Percentiles rank a stretch among this genome's conserved stretches.
Conservation (phyloP, 2,888 invertebrate species). For the Eilema griseolum region DNA sequence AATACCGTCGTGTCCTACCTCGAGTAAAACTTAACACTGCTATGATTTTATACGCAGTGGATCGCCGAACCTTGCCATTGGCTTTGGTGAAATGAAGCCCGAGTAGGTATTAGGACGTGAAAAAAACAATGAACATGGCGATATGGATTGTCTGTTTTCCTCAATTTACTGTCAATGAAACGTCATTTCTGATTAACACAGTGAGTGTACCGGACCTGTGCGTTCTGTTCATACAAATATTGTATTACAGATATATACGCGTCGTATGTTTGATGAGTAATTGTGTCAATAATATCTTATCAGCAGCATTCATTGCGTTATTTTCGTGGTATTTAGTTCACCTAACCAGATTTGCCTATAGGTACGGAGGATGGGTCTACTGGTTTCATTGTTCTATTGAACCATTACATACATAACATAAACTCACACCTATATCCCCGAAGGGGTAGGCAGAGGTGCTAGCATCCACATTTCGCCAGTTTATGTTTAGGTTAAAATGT, state of each 20-base stretch:
- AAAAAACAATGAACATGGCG: neutral
- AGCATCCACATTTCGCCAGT: too few species aligned
- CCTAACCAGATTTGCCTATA: neutral
- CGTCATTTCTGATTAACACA: neutral
- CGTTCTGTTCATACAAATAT: conserved; percentile 10
- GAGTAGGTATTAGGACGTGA: too few species aligned
- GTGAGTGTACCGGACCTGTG: conserved; percentile 9
- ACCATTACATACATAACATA: neutral
- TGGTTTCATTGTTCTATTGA: neutral
- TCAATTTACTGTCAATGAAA: neutral
- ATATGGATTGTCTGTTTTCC: neutral
- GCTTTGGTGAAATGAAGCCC: too few species aligned
- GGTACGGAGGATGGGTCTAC: neutral
- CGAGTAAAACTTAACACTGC: too few species aligned
- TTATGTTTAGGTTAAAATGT: too few species aligned
- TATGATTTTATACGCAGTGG: too few species aligned
- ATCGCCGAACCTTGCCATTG: too few species aligned
- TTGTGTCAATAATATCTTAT: conserved; percentile 2
- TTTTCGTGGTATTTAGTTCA: conserved; percentile 11
- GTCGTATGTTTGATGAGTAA: conserved; percentile 5
- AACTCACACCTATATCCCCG: too few species aligned
- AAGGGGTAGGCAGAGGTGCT: too few species aligned
- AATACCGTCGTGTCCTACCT: too few species aligned
- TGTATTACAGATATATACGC: neutral
- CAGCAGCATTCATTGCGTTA: neutral